Evolutionary conservation across 2,888 invertebrate genomes (phyloP), one percentile per base, ranked within the genome.

Genomic region (Ptychoptera albimana): DNA sequence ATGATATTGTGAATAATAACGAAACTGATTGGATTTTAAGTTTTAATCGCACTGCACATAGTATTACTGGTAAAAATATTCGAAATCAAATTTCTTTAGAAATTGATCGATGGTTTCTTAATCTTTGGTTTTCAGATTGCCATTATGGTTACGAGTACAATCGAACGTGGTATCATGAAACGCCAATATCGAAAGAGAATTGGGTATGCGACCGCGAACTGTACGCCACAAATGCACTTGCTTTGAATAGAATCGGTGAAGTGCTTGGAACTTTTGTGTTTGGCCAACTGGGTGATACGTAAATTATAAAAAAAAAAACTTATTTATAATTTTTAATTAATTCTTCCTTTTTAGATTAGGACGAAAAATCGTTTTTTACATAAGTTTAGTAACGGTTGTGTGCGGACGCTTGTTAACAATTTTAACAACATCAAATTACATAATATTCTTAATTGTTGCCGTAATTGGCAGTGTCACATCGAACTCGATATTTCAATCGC

Each of bases 221-320:
- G 50, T 66, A 67, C 50, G 68, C 70, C 44, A 68, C 73, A 45
- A 72, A 73, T 58, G 63, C 69, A 34, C 68, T 74, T 52, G 70
- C 70, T 35, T 60, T 68, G 51, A 61, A 64, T 46, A 67, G 69
- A 51, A 59, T 71, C 44, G 71, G 72, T 31, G 72, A 73, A 57
- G 68, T 73, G 45, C 51, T 71, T 42, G 74, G 74, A 40, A 70
- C 72, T 32, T 64, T 73, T 52, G 55, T 71, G 49, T 69, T 74
- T 54, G 73, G 73, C 48, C 70, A 72, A 56, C 57, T 73, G 50
- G 73, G 72, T 45, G 75, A 75, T 57, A 65, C 60, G 73, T 74
- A 63, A 66, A 67, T 37, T 46, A 38, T 40, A 42, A 39, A 15
- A 15, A 15, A n/a, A 32, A 14, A 13, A 45, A 35, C 44, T 34